phyloP scores from a whole-genome alignment of 2,888 invertebrate genomes.

The Vesta saturnalis region DNA sequence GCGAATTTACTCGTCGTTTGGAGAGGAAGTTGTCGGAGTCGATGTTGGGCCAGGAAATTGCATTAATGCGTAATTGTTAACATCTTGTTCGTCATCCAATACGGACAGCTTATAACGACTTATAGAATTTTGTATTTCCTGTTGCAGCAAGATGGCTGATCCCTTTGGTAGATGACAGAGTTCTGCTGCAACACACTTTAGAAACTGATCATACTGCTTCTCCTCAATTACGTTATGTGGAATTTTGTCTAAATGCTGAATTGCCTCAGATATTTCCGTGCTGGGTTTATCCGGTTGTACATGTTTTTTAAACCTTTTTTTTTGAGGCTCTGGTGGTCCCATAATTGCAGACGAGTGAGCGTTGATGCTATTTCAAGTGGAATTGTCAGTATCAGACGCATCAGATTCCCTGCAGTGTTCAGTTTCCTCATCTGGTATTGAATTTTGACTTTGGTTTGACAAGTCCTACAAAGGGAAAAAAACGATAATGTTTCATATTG shows the following conservation, averaged over 20 bases:
- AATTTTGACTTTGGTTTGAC: slow-evolving; percentile 26
- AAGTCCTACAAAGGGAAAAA: slow-evolving; percentile 34
- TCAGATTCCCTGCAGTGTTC: slow-evolving; percentile 14
- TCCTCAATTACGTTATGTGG: slow-evolving; percentile 24
- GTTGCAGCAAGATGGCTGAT: slow-evolving; percentile 43
- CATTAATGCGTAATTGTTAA: not conserved
- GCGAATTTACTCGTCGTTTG: slow-evolving; percentile 20
- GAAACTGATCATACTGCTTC: slow-evolving; percentile 42
- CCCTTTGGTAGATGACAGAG: slow-evolving; percentile 38
- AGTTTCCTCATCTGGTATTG: slow-evolving; percentile 27
- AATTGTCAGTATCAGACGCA: slow-evolving; percentile 20
- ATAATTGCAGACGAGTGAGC: slow-evolving; percentile 20
- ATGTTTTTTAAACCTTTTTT: slow-evolving; percentile 11
- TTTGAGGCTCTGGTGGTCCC: slow-evolving; percentile 36
- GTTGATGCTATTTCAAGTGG: slow-evolving; percentile 20
- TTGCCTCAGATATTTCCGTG: slow-evolving; percentile 34
- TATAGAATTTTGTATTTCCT: slow-evolving; percentile 43
- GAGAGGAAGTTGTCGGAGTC: not conserved
- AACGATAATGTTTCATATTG: slow-evolving; percentile 11
- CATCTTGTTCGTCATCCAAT: slow-evolving; percentile 8
- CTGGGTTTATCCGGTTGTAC: slow-evolving; percentile 25
- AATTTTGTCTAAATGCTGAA: slow-evolving; percentile 37
- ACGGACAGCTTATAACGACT: slow-evolving; percentile 16
- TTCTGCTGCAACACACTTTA: slow-evolving; percentile 42
- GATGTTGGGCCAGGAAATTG: not conserved